Evolutionary conservation across 2,888 invertebrate species (phyloP).

Genomic region (Timema podura): DNA sequence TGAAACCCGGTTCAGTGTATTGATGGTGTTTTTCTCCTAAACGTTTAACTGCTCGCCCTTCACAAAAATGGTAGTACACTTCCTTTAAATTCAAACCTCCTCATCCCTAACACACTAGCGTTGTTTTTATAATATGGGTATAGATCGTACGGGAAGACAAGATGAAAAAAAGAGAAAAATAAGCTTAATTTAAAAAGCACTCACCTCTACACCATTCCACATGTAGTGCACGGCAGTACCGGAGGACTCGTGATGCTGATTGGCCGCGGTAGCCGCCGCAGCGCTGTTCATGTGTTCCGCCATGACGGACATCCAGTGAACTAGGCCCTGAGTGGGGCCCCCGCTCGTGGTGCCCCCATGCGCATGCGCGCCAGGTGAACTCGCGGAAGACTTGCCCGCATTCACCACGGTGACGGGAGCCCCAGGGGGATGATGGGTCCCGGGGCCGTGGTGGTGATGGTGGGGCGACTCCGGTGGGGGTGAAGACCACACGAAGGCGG

Average conservation of each 20-base stretch:
- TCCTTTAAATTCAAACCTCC: no score
- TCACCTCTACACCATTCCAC: slow-evolving; percentile 59
- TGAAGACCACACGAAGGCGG: slow-evolving; percentile 53
- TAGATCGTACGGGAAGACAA: no score
- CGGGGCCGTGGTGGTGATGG: slow-evolving; percentile 24
- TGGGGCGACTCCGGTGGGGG: slow-evolving; percentile 40
- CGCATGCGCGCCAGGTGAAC: slow-evolving; percentile 33
- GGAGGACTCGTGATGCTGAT: slow-evolving; percentile 55
- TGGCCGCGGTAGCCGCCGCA: slow-evolving; percentile 38
- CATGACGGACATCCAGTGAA: slow-evolving; percentile 97
- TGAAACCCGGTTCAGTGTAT: no score
- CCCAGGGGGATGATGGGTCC: slow-evolving; percentile 23
- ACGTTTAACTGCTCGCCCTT: no score
- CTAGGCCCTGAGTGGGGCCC: slow-evolving; percentile 70
- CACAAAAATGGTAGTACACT: no score
- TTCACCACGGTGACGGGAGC: slow-evolving; percentile 20
- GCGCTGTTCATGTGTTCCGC: slow-evolving; percentile 82
- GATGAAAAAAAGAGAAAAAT: no score
- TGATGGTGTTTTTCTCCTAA: no score
- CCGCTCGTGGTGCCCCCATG: slow-evolving; percentile 29
- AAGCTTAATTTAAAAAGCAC: no score
- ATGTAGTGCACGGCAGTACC: slow-evolving; percentile 65
- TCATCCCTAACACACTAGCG: no score
- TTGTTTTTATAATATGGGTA: no score
- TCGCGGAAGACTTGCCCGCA: slow-evolving; percentile 29